A percentile compares a stretch with the other conserved stretches of the same genome.
phyloP scores from a whole-genome alignment of 2,797 vertebrate genomes.

The Sebastes cheni region DNA sequence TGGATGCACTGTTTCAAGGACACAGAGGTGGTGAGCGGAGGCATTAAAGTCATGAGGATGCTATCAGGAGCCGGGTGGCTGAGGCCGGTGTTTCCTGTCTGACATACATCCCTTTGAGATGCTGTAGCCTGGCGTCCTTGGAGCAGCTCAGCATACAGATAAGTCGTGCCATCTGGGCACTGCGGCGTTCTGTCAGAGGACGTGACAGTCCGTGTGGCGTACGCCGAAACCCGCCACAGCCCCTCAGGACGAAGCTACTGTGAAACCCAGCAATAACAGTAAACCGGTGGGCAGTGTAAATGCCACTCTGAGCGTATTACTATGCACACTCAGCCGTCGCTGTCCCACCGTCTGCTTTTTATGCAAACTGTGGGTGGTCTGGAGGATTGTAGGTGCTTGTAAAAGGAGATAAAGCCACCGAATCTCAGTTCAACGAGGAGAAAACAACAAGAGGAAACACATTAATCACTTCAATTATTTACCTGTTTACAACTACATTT shows the following conservation, averaged over 20 bases:
- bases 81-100: constrained; percentile 17
- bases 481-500: background rate
- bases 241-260: constrained; percentile 30
- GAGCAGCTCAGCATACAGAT: constrained; percentile 58
- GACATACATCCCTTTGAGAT: constrained; percentile 29
- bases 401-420: background rate
- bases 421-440: background rate
- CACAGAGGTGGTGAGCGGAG: background rate
- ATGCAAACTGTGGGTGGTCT: constrained; percentile 32
- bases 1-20: constrained; percentile 16
- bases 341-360: constrained; percentile 12
- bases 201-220: constrained; percentile 30
- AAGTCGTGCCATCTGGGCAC: constrained; percentile 58
- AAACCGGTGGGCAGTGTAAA: constrained; percentile 30
- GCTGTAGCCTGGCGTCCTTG: constrained; percentile 40
- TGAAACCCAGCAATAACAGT: constrained; percentile 17
- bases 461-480: background rate
- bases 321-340: background rate
- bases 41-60: constrained; percentile 1
- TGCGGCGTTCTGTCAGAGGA: constrained; percentile 43
- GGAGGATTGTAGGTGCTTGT: background rate
- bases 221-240: constrained; percentile 3
- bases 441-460: background rate
- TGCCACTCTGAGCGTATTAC: constrained; percentile 18
- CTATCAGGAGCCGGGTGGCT: background rate